Percentiles rank a stretch among this genome's conserved stretches.
Conservation (phyloP, 1,140 invertebrate species). For the Adelges cooleyi region DNA sequence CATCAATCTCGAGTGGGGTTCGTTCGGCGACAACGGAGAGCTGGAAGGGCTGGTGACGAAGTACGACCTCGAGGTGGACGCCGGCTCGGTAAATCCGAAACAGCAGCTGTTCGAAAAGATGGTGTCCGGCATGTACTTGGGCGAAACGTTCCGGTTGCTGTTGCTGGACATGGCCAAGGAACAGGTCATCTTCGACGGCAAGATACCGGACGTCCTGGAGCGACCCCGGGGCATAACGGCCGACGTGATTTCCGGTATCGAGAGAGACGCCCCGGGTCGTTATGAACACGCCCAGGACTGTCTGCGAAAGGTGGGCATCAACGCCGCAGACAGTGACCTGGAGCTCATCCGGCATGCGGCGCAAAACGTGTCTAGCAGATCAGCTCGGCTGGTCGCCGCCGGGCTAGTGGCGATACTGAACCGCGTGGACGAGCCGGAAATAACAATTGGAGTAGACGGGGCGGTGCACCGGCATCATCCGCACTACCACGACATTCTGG, state of each 20-base stretch:
- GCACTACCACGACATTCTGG: slow-evolving; percentile 59
- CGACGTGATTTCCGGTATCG: slow-evolving; percentile 94
- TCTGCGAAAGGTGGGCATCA: slow-evolving; percentile 64
- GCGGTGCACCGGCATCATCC: slow-evolving; percentile 79
- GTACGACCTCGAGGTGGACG: slow-evolving; percentile 49
- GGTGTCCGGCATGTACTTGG: slow-evolving; percentile 84
- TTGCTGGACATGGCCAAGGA: slow-evolving; percentile 60
- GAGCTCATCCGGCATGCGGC: slow-evolving; percentile 79
- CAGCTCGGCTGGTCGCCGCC: slow-evolving; percentile 84
- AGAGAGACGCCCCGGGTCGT: slow-evolving; percentile 67
- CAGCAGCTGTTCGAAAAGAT: slow-evolving; percentile 70
- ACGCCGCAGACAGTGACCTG: slow-evolving; percentile 75
- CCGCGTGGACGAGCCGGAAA: slow-evolving; percentile 52
- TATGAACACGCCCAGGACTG: slow-evolving; percentile 72
- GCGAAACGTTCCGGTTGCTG: slow-evolving; percentile 62
- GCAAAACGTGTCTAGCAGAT: slow-evolving; percentile 74
- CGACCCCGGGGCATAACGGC: slow-evolving; percentile 73
- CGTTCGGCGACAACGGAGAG: slow-evolving; percentile 65
- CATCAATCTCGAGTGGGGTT: slow-evolving; percentile 76
- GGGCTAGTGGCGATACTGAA: slow-evolving; percentile 63
- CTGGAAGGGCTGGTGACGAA: slow-evolving; percentile 61
- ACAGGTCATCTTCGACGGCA: slow-evolving; percentile 63
- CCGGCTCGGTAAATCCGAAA: slow-evolving; percentile 41
- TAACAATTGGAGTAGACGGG: slow-evolving; percentile 73
- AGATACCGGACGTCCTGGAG: slow-evolving; percentile 54